Evolutionary conservation across 1,140 invertebrate species (phyloP).

Genomic region (Dendroctonus ponderosae): DNA sequence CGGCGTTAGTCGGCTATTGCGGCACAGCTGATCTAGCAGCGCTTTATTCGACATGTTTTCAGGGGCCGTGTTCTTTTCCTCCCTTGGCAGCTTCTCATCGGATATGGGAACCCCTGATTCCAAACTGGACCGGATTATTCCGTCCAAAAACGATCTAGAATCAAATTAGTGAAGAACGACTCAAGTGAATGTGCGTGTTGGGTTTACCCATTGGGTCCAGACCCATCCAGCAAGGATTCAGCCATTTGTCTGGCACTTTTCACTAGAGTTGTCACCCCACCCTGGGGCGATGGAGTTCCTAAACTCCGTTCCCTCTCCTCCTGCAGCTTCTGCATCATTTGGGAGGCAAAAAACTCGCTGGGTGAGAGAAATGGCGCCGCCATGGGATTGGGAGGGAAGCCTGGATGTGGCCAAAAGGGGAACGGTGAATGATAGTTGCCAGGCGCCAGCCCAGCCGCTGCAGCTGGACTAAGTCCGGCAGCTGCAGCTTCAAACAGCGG

Average conservation of each 20-base stretch:
- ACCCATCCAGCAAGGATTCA: constrained; percentile 61
- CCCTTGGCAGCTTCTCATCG: constrained; percentile 43
- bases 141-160: constrained; percentile 63
- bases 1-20: constrained; percentile 61
- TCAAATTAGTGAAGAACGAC: background rate
- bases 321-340: constrained; percentile 76
- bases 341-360: constrained; percentile 72
- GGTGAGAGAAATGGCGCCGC: constrained; percentile 55
- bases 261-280: constrained; percentile 42
- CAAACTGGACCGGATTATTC: constrained; percentile 75
- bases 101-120: constrained; percentile 59
- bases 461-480: constrained; percentile 47
- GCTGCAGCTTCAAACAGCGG: constrained; percentile 58
- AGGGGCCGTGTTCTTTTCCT: constrained; percentile 49
- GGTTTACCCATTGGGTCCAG: constrained; percentile 61
- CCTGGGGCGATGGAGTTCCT: constrained; percentile 39
- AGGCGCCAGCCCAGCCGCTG: constrained; percentile 20
- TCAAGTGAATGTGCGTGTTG: constrained; percentile 54
- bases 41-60: constrained; percentile 62
- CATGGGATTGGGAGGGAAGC: constrained; percentile 55
- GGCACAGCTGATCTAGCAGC: constrained; percentile 68
- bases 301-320: constrained; percentile 56
- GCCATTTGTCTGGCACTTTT: constrained; percentile 62
- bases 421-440: constrained; percentile 58
- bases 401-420: constrained; percentile 61